These are phyloP conservation scores for Lysiphlebus fabarum DNA, from an alignment of 1,140 invertebrate genomes.

Conservation along the genomic window DNA sequence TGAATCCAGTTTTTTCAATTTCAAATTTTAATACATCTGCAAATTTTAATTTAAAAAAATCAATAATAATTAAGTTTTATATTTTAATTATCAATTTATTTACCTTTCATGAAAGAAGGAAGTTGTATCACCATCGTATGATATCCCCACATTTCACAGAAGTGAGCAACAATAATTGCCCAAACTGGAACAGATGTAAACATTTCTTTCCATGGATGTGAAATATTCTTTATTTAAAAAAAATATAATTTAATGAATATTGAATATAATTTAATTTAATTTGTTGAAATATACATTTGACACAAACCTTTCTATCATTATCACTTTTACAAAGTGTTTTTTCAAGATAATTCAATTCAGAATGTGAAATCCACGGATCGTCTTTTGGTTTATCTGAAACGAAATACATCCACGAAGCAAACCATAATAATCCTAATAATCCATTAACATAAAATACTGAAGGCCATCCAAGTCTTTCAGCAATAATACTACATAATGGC, in stretches of 20 bases:
- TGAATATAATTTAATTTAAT: neutral
- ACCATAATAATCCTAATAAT: constrained; percentile 69
- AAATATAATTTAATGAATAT: too few species aligned
- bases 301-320: too few species aligned
- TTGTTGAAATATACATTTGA: too few species aligned
- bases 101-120: constrained; percentile 83
- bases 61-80: too few species aligned
- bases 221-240: constrained; percentile 48
- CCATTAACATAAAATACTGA: constrained; percentile 88
- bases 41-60: too few species aligned
- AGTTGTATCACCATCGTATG: constrained; percentile 87
- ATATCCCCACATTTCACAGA: constrained; percentile 96
- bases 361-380: constrained; percentile 69
- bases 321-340: neutral
- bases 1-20: constrained; percentile 71
- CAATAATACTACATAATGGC: constrained; percentile 70
- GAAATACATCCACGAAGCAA: constrained; percentile 65
- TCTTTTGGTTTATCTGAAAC: constrained; percentile 74
- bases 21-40: constrained; percentile 72
- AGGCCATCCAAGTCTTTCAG: constrained; percentile 74
- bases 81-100: too few species aligned
- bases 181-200: constrained; percentile 81
- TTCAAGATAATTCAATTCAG: constrained; percentile 41
- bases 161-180: constrained; percentile 87
- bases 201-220: constrained; percentile 78